Evolutionary conservation across 2,797 vertebrate genomes (phyloP).

Genomic region (Harpagifer antarcticus): DNA sequence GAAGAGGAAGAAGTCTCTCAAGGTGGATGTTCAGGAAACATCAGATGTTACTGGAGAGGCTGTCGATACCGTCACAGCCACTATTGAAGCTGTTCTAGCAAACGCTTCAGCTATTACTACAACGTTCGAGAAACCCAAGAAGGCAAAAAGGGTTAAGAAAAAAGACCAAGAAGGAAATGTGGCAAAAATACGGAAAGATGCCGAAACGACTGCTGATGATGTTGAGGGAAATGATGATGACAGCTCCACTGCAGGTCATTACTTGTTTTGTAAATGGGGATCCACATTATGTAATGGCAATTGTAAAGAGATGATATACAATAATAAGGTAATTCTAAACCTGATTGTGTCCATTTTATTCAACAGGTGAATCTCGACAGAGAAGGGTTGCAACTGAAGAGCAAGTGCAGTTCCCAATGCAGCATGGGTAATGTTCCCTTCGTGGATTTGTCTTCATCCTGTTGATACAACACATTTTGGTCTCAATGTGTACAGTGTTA

Average conservation of each 20-base stretch:
- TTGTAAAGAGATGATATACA: not conserved
- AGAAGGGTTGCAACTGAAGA: constrained; percentile 93
- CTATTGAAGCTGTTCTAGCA: constrained; percentile 74
- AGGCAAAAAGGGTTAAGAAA: constrained; percentile 75
- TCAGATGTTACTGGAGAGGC: constrained; percentile 33
- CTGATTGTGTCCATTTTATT: constrained; percentile 31
- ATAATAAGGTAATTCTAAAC: constrained; percentile 5
- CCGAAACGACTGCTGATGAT: constrained; percentile 56
- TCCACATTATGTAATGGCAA: not conserved
- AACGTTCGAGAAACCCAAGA: constrained; percentile 70
- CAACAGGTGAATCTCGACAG: constrained; percentile 86
- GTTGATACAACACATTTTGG: no score
- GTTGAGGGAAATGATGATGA: constrained; percentile 78
- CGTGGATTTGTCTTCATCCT: fast-evolving
- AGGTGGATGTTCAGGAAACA: constrained; percentile 57
- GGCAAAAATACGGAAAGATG: constrained; percentile 63
- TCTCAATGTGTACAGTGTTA: not conserved
- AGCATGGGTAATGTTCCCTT: constrained; percentile 88
- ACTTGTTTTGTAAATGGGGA: no score
- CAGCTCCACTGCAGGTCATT: constrained; percentile 75
- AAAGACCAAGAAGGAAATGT: constrained; percentile 65
- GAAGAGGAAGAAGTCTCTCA: constrained; percentile 75
- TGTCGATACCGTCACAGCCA: constrained; percentile 70
- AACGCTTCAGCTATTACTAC: constrained; percentile 49
- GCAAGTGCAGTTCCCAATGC: constrained; percentile 93